Conservation (phyloP, 2,797 vertebrate genomes). For the Knipowitschia caucasica region DNA sequence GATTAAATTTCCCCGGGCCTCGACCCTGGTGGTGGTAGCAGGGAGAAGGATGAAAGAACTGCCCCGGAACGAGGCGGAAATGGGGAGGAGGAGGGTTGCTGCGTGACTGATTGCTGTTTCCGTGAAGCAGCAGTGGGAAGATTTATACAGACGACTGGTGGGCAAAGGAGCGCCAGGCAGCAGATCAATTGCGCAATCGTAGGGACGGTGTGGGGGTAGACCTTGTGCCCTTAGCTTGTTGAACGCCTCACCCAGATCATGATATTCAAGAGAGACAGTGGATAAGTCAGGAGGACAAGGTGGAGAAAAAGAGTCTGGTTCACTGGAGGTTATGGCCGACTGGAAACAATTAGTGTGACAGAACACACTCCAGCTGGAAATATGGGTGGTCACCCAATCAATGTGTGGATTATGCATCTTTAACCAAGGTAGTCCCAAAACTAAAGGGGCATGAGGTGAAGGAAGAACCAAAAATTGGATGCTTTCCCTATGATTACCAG, state of each 20-base stretch:
- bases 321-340: not conserved
- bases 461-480: not conserved
- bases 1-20: no score
- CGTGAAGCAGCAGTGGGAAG: no score
- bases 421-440: not conserved
- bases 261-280: not conserved
- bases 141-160: not conserved
- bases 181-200: not conserved
- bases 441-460: not conserved
- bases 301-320: not conserved
- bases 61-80: no score
- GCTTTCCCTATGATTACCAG: not conserved
- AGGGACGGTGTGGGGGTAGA: not conserved
- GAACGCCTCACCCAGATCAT: not conserved
- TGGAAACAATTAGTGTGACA: not conserved
- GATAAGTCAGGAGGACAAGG: not conserved
- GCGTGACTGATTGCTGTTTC: no score
- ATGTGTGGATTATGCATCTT: not conserved
- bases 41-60: no score
- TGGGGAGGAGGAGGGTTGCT: no score
- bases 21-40: no score
- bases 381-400: not conserved
- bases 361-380: not conserved
- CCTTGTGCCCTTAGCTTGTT: not conserved
- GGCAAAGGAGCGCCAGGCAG: not conserved